Conservation (phyloP, 2,113 vertebrate species). For the Engystomops pustulosus region DNA sequence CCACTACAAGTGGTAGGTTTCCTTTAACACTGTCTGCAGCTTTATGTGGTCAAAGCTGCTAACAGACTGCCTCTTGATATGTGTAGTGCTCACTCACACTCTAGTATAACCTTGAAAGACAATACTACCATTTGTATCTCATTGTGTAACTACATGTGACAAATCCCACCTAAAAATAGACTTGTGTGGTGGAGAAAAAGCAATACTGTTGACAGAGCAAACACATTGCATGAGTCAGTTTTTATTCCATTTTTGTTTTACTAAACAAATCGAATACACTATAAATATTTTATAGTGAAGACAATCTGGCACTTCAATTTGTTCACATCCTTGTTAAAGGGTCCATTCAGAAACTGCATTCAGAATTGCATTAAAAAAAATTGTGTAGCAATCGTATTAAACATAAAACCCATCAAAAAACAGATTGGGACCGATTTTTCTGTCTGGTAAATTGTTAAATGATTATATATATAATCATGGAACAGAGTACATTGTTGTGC, state of each 20-base stretch:
- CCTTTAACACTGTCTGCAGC: no score
- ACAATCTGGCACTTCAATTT: neutral
- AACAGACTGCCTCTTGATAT: neutral
- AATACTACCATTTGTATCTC: neutral
- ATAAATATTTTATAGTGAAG: neutral
- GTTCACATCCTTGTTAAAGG: no score
- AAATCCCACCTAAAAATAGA: neutral
- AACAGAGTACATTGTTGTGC: no score
- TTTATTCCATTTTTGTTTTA: neutral
- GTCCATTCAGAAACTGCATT: no score
- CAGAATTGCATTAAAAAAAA: no score
- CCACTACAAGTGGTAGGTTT: no score
- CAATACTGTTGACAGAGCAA: neutral
- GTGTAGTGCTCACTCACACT: neutral
- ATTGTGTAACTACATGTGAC: neutral
- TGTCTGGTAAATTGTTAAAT: no score
- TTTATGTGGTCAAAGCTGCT: no score
- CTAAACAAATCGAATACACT: neutral
- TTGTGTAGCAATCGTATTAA: no score
- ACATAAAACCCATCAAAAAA: no score
- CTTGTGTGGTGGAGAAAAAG: neutral
- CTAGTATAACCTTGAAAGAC: constrained; percentile 19
- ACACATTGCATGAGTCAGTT: neutral
- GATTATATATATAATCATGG: no score
- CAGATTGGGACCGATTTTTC: no score